Conservation (phyloP, 2,888 invertebrate species). For the Cistogaster globosa region DNA sequence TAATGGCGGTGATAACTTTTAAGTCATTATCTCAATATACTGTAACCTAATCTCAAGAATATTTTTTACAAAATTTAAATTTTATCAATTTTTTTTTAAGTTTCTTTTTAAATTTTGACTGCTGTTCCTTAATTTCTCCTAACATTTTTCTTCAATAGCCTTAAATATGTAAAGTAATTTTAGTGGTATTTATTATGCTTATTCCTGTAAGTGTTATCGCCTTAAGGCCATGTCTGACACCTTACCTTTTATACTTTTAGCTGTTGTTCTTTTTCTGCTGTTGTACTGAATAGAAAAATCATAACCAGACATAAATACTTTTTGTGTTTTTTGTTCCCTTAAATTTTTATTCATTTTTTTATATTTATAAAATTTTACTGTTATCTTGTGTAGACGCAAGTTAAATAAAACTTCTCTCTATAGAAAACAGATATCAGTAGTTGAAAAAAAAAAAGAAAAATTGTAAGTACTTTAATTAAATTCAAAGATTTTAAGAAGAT, state of each 20-base stretch:
- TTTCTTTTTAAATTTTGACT: neutral
- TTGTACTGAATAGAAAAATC: slow-evolving; percentile 35
- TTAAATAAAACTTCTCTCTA: neutral
- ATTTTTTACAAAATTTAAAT: too few species aligned
- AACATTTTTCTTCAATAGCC: neutral
- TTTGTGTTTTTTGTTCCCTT: slow-evolving; percentile 9
- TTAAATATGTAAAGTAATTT: neutral
- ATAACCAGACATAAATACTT: slow-evolving; percentile 56
- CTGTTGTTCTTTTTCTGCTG: neutral
- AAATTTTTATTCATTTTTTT: slow-evolving; percentile 21
- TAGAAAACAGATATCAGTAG: slow-evolving; percentile 7
- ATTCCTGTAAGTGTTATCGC: slow-evolving; percentile 61
- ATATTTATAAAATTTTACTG: slow-evolving; percentile 25
- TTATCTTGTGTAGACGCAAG: slow-evolving; percentile 6
- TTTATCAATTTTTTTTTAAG: too few species aligned
- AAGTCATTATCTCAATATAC: too few species aligned
- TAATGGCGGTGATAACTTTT: too few species aligned
- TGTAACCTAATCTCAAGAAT: too few species aligned
- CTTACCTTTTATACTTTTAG: slow-evolving; percentile 34
- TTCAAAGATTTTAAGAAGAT: slow-evolving; percentile 66
- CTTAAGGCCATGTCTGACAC: slow-evolving; percentile 66
- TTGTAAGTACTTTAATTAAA: slow-evolving; percentile 62
- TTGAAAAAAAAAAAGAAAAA: neutral
- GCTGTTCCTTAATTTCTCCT: neutral
- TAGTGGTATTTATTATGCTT: slow-evolving; percentile 19